Percentiles rank a stretch among this genome's conserved stretches.
Evolutionary conservation across 2,113 vertebrate genomes (phyloP).

Genomic region (Ariopsis seemanni): DNA sequence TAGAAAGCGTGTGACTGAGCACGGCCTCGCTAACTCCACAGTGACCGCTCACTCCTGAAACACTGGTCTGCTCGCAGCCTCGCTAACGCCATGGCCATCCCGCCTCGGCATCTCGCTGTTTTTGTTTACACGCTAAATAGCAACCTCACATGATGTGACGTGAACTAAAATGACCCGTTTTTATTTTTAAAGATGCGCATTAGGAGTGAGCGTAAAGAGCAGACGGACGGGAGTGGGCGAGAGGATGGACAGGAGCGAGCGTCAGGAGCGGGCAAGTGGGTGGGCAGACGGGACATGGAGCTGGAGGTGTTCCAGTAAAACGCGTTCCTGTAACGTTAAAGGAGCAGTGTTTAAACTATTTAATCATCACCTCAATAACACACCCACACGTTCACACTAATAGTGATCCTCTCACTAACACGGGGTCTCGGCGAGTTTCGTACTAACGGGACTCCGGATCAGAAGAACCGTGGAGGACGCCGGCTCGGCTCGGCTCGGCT

Average conservation of each 20-base stretch:
- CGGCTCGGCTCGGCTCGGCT: no score
- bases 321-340: not conserved
- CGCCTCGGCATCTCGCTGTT: no score
- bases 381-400: no score
- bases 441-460: not conserved
- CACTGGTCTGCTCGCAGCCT: not conserved
- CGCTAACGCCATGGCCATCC: no score
- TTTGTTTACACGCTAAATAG: not conserved
- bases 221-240: not conserved
- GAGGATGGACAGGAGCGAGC: no score
- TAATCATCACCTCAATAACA: not conserved
- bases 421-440: not conserved
- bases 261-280: no score
- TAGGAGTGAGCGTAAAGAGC: not conserved
- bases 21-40: conserved; percentile 21
- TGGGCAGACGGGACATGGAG: not conserved
- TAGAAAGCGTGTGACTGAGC: conserved; percentile 30
- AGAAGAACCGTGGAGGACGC: not conserved
- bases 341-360: no score
- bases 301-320: not conserved
- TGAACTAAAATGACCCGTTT: not conserved
- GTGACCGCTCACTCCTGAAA: conserved; percentile 47
- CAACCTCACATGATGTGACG: not conserved
- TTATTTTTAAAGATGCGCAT: not conserved
- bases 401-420: no score